A percentile compares a stretch with the other conserved stretches of the same genome.
Evolutionary conservation across 2,888 invertebrate species (phyloP).

Genomic region (Seira sanloemensis): DNA sequence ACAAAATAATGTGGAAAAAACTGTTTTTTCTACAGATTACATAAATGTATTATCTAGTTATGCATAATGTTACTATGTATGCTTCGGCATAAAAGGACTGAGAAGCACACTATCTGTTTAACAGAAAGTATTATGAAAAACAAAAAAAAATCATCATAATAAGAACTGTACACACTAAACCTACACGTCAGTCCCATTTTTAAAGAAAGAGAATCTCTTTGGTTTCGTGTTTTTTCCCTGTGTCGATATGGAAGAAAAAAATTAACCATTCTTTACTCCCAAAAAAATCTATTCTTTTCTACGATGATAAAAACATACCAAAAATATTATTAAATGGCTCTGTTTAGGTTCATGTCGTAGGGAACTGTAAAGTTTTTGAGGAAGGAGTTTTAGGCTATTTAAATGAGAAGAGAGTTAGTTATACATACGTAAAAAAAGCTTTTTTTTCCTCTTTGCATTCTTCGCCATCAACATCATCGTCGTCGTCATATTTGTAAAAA

Average conservation of each 20-base stretch:
- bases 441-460: slow-evolving; percentile 8
- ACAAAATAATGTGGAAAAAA: slow-evolving; percentile 3
- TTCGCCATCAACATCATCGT: neutral
- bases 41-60: slow-evolving; percentile 3
- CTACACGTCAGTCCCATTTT: slow-evolving; percentile 58
- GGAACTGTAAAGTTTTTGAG: slow-evolving; percentile 4
- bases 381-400: neutral
- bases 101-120: slow-evolving; percentile 55
- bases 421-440: neutral
- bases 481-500: neutral
- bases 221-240: slow-evolving; percentile 25
- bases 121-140: slow-evolving; percentile 63
- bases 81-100: slow-evolving; percentile 56
- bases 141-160: too few species aligned
- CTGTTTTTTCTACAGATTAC: neutral
- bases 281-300: slow-evolving; percentile 24
- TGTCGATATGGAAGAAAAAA: slow-evolving; percentile 7
- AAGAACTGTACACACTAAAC: slow-evolving; percentile 44
- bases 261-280: slow-evolving; percentile 19
- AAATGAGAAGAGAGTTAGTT: slow-evolving; percentile 5
- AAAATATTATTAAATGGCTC: slow-evolving; percentile 52
- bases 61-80: slow-evolving; percentile 13
- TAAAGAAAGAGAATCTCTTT: slow-evolving; percentile 48
- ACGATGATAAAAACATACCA: slow-evolving; percentile 52
- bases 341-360: slow-evolving; percentile 17